Percentiles rank a stretch among this genome's conserved stretches.
Evolutionary conservation across 2,888 invertebrate genomes (phyloP).

Genomic region (Temnothorax ravouxi): DNA sequence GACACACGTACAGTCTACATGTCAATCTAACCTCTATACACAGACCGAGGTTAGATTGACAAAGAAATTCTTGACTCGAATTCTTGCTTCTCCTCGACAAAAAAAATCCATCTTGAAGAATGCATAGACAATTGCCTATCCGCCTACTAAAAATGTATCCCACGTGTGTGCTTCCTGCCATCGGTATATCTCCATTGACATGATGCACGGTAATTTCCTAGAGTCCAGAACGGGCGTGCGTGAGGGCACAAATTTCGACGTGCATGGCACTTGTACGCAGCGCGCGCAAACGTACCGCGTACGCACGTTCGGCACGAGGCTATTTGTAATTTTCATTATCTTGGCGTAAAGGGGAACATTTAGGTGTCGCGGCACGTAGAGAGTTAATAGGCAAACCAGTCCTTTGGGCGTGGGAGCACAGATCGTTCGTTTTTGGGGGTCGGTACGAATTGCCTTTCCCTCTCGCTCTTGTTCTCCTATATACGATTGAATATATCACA

Average conservation of each 20-base stretch:
- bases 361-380: slow-evolving; percentile 84
- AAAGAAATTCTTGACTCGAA: neutral
- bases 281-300: slow-evolving; percentile 54
- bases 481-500: slow-evolving; percentile 24
- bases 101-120: slow-evolving; percentile 10
- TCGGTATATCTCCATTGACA: slow-evolving; percentile 43
- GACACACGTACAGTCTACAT: too few relatives aligned
- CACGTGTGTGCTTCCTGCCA: slow-evolving; percentile 62
- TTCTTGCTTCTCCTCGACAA: neutral
- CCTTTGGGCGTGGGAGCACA: slow-evolving; percentile 69
- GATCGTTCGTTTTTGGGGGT: slow-evolving; percentile 72
- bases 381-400: slow-evolving; percentile 83
- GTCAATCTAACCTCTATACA: too few relatives aligned
- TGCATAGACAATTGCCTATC: slow-evolving; percentile 67
- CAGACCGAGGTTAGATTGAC: too few relatives aligned
- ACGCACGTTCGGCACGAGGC: slow-evolving; percentile 80
- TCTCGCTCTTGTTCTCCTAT: slow-evolving; percentile 39
- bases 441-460: slow-evolving; percentile 54
- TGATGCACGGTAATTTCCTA: slow-evolving; percentile 74
- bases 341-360: slow-evolving; percentile 84
- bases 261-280: slow-evolving; percentile 37
- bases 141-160: slow-evolving; percentile 70
- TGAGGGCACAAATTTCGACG: slow-evolving; percentile 66
- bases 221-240: slow-evolving; percentile 61
- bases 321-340: slow-evolving; percentile 87